Conservation (phyloP, 2,113 vertebrate genomes). For the Rhea americana region DNA sequence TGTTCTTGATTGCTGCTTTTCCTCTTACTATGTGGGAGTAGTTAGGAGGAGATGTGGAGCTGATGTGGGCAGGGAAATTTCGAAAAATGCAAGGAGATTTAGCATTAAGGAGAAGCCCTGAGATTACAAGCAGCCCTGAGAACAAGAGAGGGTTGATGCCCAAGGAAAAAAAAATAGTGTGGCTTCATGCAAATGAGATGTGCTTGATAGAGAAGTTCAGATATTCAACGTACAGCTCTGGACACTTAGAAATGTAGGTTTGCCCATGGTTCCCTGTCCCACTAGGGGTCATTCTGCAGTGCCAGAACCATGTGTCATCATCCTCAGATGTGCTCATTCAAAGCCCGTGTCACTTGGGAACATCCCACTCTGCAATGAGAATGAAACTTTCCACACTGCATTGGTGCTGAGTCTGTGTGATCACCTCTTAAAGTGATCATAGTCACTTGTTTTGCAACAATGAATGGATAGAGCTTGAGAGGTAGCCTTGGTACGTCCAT, state of each 20-base stretch:
- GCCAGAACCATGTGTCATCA: not conserved
- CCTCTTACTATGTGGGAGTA: not conserved
- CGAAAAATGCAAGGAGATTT: not conserved
- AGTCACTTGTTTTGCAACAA: not conserved
- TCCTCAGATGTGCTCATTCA: not conserved
- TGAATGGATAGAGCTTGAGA: fast-evolving
- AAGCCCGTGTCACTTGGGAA: not conserved
- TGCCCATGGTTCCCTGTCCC: fast-evolving
- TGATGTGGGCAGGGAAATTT: not conserved
- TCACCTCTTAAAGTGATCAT: not conserved
- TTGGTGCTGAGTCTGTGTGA: not conserved
- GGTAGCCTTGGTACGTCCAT: not conserved
- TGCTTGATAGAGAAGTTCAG: not conserved
- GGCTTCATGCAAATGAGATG: not conserved
- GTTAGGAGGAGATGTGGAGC: not conserved
- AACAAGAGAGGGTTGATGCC: not conserved
- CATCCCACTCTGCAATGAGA: fast-evolving
- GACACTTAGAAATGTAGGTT: not conserved
- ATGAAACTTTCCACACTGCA: not conserved
- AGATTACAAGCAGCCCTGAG: not conserved
- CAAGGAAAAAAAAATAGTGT: too few relatives aligned
- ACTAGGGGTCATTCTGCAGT: not conserved
- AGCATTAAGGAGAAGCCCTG: not conserved
- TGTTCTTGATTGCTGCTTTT: not conserved
- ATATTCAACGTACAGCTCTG: not conserved